These are phyloP conservation scores for Dicerorhinus sumatrensis DNA, from an alignment of 2,113 vertebrate genomes.

Conservation along the genomic window DNA sequence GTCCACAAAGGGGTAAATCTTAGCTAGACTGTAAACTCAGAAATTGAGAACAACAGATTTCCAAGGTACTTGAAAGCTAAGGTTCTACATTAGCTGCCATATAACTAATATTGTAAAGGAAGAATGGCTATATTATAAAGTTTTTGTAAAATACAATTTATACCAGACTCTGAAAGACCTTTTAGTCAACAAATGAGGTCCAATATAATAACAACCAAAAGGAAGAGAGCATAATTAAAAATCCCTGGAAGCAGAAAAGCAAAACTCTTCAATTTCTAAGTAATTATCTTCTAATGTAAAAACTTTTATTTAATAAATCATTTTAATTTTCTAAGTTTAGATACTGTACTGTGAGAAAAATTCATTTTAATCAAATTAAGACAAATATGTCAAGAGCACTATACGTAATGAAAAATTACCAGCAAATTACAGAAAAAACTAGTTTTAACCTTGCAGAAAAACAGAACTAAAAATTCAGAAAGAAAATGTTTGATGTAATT, in stretches of 20 bases:
- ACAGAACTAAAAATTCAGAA: background rate
- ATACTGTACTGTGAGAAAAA: constrained; percentile 43
- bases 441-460: constrained; percentile 37
- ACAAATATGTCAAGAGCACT: constrained; percentile 6
- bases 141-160: background rate
- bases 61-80: background rate
- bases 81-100: background rate
- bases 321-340: constrained; percentile 56
- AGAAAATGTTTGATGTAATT: too few species aligned
- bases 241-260: background rate
- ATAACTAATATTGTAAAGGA: background rate
- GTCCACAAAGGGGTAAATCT: background rate
- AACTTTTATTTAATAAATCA: constrained; percentile 52
- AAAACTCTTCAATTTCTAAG: constrained; percentile 1
- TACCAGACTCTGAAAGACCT: background rate
- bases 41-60: background rate
- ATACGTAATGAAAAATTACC: constrained; percentile 41
- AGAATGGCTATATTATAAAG: background rate
- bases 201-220: constrained; percentile 14
- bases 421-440: constrained; percentile 30
- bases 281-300: constrained; percentile 29
- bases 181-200: background rate
- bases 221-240: background rate
- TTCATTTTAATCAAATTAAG: constrained; percentile 44
- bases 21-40: background rate